Evolutionary conservation across 2,888 invertebrate genomes (phyloP), one percentile per base, ranked within the genome.

Genomic region (Oxycera nigricornis): DNA sequence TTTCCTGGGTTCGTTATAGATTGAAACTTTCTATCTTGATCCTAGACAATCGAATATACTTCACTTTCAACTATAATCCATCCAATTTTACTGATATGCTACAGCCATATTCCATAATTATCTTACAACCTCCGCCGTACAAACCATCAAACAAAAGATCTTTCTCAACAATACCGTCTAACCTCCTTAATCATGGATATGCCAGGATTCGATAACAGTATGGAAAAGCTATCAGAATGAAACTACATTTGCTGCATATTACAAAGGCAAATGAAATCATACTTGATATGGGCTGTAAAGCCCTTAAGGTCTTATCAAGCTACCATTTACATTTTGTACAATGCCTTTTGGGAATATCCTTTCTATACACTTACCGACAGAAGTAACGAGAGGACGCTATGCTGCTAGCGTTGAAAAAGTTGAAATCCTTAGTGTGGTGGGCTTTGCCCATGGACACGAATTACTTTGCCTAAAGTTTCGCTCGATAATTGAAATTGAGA

Each of bases 401-500:
- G 14, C 17, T 46, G n/a, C 17, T 7, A 46, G 46, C 46, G 46
- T 7, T n/a, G 17, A 14, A 17, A 46, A 46, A 46, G 46, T 46
- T 7, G 17, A 46, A 46, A 46, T 46, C 46, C 46, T 11, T 46
- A 3, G 46, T n/a, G 17, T 46, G 14, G 17, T 17, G 14, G 46
- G 35, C 35, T 35, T 11, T 7, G 11, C 46, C 46, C 46, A 46
- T 20, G 17, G 11, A 2, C 39, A 9, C 39, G 41, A 41, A 65
- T 65, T 65, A 65, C 26, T 31, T 31, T 35, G 22, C 52, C 30
- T 52, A 70, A 70, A 70, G 46, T 70, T 55, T 52, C 17, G 17
- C 30, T 41, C 72, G 72, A 75, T 75, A 73, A 75, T 75, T 75
- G 72, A 73, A 75, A 73, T 67, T 73, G 73, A 68, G 59, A 73